These are phyloP conservation scores for Brachyalestes nurse DNA, from an alignment of 2,797 vertebrate genomes.

Conservation along the genomic window DNA sequence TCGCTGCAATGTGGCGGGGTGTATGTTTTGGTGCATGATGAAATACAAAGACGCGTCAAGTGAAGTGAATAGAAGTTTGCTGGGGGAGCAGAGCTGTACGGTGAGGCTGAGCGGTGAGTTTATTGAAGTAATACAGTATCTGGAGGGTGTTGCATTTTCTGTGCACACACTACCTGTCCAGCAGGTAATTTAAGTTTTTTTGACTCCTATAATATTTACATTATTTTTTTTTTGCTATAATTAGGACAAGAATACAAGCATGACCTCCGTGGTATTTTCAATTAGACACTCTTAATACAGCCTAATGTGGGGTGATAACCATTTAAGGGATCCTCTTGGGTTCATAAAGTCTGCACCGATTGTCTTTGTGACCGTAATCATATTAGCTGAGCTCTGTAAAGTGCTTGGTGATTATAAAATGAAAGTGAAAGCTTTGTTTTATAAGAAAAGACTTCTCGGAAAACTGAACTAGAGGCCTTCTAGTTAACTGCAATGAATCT, in stretches of 20 bases:
- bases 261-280: not conserved
- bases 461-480: not conserved
- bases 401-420: constrained; percentile 43
- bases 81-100: not conserved
- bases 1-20: not conserved
- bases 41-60: constrained; percentile 22
- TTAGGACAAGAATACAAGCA: not conserved
- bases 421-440: not conserved
- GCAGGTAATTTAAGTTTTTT: constrained; percentile 65
- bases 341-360: constrained; percentile 29
- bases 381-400: constrained; percentile 40
- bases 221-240: constrained; percentile 22
- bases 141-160: constrained; percentile 8
- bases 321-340: not conserved
- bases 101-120: constrained; percentile 1
- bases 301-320: not conserved
- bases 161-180: constrained; percentile 68
- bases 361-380: constrained; percentile 22
- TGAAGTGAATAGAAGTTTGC: constrained; percentile 5
- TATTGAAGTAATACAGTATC: constrained; percentile 13
- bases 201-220: constrained; percentile 53
- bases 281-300: constrained; percentile 1
- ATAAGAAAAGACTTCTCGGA: not conserved
- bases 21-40: constrained; percentile 17
- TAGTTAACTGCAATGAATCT: not conserved